phyloP scores from a whole-genome alignment of 2,797 vertebrate species.

The Luscinia luscinia region DNA sequence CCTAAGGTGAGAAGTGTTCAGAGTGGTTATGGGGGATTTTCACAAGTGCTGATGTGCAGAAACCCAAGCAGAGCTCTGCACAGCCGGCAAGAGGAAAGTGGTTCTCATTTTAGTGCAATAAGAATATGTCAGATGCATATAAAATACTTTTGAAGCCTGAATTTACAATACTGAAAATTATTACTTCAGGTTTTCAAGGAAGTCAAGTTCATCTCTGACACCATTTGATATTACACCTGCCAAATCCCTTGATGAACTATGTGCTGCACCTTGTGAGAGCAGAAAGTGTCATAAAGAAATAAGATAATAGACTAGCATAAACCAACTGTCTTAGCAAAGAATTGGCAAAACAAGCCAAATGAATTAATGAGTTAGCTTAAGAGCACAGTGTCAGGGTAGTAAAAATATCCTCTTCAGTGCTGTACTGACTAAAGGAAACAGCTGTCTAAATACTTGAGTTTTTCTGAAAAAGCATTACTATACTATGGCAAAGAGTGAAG shows the following conservation, averaged over 20 bases:
- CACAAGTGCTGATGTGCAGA: neutral
- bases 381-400: slow-evolving; percentile 30
- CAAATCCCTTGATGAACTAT: neutral
- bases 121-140: neutral
- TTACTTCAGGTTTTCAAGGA: neutral
- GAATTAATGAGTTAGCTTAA: slow-evolving; percentile 38
- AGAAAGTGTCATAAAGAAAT: neutral
- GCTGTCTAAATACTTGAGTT: slow-evolving; percentile 76
- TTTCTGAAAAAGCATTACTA: slow-evolving; percentile 62
- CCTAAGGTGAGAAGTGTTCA: neutral
- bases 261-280: fast-evolving
- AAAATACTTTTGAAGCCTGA: neutral
- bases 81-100: neutral
- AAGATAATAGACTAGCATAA: neutral
- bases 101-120: neutral
- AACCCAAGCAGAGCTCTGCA: neutral
- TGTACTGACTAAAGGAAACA: slow-evolving; percentile 71
- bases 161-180: neutral
- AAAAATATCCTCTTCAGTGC: slow-evolving; percentile 66
- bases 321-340: neutral
- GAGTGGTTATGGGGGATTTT: neutral
- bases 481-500: slow-evolving; percentile 10
- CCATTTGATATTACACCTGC: neutral
- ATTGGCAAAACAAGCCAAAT: slow-evolving; percentile 32
- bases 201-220: neutral